These are phyloP conservation scores for Drosophila orena DNA, from an alignment of 1,140 invertebrate species.

Conservation along the genomic window DNA sequence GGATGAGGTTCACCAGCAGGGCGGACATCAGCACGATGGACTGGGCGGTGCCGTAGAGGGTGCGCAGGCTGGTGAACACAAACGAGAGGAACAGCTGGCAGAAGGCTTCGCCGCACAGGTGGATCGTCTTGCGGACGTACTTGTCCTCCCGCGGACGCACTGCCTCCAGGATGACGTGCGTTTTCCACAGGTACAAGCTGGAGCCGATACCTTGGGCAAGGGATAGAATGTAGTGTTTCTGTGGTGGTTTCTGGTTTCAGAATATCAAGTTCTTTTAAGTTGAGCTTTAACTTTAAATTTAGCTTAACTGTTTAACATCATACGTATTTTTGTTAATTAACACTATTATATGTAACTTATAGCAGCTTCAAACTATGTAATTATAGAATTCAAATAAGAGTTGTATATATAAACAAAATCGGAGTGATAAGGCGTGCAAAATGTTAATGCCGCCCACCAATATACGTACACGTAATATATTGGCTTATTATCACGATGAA, in stretches of 20 bases:
- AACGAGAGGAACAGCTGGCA: slow-evolving; percentile 82
- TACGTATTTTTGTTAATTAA: too few relatives aligned
- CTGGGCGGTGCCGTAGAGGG: slow-evolving; percentile 78
- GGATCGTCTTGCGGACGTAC: slow-evolving; percentile 79
- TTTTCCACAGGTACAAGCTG: slow-evolving; percentile 77
- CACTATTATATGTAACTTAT: too few relatives aligned
- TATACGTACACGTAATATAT: slow-evolving; percentile 17
- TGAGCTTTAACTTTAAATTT: too few relatives aligned
- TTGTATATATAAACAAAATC: too few relatives aligned
- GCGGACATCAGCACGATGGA: slow-evolving; percentile 80
- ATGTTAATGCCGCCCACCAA: not conserved
- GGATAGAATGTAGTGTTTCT: not conserved
- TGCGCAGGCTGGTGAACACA: slow-evolving; percentile 82
- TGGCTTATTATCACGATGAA: not conserved
- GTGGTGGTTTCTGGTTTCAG: too few relatives aligned
- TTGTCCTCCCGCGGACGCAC: slow-evolving; percentile 83
- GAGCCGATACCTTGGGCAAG: slow-evolving; percentile 69
- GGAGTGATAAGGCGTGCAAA: too few relatives aligned
- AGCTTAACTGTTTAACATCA: too few relatives aligned
- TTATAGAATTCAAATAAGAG: too few relatives aligned
- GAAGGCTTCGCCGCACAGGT: slow-evolving; percentile 80
- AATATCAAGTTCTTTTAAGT: too few relatives aligned
- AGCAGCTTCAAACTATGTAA: too few relatives aligned
- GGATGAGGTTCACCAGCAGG: slow-evolving; percentile 79
- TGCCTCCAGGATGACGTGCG: slow-evolving; percentile 81